These are phyloP conservation scores for Ictalurus punctatus DNA, from an alignment of 2,113 vertebrate genomes.

Conservation along the genomic window DNA sequence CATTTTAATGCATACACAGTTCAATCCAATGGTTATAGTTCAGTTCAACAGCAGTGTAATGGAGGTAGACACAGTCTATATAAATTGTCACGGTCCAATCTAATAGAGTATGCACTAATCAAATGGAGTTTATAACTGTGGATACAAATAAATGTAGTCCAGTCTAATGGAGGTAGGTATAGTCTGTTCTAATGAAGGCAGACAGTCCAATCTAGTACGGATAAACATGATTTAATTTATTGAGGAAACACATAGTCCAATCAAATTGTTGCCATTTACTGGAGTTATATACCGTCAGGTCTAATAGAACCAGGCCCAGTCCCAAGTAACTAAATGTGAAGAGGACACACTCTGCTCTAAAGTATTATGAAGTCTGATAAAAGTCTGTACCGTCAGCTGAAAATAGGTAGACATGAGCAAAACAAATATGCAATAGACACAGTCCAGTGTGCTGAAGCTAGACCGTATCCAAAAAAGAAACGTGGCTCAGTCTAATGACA, in stretches of 20 bases:
- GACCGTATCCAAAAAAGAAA: no score
- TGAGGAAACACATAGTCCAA: background rate
- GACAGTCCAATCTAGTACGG: background rate
- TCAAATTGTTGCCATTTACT: background rate
- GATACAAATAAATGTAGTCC: background rate
- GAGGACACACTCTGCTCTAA: background rate
- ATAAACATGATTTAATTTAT: background rate
- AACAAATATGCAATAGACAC: background rate
- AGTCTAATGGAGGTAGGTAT: background rate
- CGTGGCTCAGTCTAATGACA: background rate
- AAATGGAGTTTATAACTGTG: background rate
- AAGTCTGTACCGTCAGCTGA: background rate
- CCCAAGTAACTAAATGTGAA: background rate
- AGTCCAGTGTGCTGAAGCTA: background rate
- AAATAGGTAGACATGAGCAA: background rate
- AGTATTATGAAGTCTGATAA: background rate
- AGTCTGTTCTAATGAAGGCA: background rate
- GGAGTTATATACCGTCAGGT: background rate
- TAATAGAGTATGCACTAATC: background rate
- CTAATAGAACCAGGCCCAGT: background rate
- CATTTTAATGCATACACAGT: background rate
- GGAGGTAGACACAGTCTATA: no score
- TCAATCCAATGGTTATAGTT: background rate
- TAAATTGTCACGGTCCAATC: background rate
- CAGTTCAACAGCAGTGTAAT: background rate